These are phyloP conservation scores for Pecten maximus DNA, from an alignment of 2,888 invertebrate species.

Conservation along the genomic window DNA sequence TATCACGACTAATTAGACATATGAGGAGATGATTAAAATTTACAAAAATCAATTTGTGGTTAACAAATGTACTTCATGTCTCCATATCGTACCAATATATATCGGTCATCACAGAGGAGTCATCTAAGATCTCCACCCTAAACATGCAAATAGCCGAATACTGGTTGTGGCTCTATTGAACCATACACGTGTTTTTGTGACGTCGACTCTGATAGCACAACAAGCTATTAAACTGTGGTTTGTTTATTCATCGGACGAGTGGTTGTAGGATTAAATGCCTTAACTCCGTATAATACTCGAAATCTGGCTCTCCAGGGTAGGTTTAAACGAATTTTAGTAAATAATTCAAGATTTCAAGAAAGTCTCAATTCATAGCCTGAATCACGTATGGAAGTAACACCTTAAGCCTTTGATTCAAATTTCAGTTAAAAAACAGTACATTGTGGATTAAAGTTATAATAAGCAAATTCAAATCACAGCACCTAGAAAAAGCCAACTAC, in stretches of 20 bases:
- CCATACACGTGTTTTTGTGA: background rate
- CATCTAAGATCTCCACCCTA: background rate
- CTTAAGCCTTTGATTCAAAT: background rate
- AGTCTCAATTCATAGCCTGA: background rate
- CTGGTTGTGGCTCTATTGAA: background rate
- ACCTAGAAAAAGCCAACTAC: background rate
- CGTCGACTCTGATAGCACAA: background rate
- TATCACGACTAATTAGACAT: slow-evolving; percentile 23
- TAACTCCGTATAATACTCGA: background rate
- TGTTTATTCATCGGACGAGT: background rate
- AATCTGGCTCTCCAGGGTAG: background rate
- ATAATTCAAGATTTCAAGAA: background rate
- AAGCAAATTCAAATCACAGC: background rate
- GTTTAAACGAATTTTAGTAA: background rate
- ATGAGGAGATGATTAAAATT: slow-evolving; percentile 16
- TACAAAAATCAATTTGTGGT: background rate
- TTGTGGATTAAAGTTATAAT: background rate
- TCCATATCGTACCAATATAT: background rate
- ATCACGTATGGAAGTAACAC: background rate
- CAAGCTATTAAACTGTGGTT: background rate
- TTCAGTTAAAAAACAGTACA: background rate
- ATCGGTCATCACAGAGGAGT: background rate
- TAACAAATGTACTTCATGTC: background rate
- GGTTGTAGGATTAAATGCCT: background rate
- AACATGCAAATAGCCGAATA: background rate